A percentile compares a stretch with the other conserved stretches of the same genome.
Conservation (phyloP, 2,113 vertebrate genomes). For the Prionailurus viverrinus region DNA sequence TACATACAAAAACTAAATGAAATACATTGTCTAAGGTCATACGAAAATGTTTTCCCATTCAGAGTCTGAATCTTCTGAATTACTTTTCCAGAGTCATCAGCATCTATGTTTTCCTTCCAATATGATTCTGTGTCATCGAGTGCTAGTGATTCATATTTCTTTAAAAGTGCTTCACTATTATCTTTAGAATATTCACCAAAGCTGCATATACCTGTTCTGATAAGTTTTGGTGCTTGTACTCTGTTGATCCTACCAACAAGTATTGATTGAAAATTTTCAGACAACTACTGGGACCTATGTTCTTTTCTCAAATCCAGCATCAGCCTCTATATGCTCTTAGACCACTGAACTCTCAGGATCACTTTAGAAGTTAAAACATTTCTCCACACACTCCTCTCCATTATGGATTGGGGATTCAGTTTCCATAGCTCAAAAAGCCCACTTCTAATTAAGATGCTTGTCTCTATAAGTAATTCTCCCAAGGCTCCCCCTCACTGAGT, state of each 20-base stretch:
- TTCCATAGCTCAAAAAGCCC: not conserved
- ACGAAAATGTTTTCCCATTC: not conserved
- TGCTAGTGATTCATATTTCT: not conserved
- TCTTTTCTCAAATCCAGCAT: not conserved
- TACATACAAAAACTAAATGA: not conserved
- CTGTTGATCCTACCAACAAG: not conserved
- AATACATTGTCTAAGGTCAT: not conserved
- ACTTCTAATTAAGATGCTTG: not conserved
- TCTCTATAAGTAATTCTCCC: not conserved
- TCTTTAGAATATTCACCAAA: not conserved
- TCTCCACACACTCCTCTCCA: not conserved
- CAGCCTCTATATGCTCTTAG: not conserved
- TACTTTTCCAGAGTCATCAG: not conserved
- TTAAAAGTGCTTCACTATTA: not conserved
- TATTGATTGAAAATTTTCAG: not conserved
- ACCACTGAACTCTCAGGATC: not conserved
- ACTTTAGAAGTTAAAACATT: not conserved
- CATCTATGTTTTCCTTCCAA: not conserved
- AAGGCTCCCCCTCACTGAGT: fast-evolving
- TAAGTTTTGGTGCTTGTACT: not conserved
- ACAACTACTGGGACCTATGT: not conserved
- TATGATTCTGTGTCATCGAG: not conserved
- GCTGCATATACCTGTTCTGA: not conserved
- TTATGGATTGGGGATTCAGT: not conserved
- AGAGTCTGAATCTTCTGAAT: not conserved